Percentiles rank a stretch among this genome's conserved stretches.
Conservation (phyloP, 2,113 vertebrate species). For the Tetraodon nigroviridis region DNA sequence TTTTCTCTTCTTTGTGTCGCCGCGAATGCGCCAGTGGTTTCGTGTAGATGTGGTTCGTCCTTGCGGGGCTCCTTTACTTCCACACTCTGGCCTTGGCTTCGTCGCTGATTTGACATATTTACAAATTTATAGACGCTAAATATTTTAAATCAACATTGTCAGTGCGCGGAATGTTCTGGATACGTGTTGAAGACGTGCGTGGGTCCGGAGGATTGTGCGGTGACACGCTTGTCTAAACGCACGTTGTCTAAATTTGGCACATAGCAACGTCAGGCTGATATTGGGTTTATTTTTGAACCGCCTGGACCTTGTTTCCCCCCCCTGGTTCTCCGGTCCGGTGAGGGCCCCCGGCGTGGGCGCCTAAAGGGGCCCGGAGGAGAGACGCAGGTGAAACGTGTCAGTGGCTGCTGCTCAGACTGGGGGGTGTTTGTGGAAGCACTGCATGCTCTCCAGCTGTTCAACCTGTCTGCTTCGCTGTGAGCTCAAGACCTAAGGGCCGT, state of each 20-base stretch:
- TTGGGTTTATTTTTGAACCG: constrained; percentile 20
- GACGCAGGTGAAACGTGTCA: constrained; percentile 6
- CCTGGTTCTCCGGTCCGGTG: constrained; percentile 4
- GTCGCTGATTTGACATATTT: background rate
- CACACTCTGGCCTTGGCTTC: constrained; percentile 49
- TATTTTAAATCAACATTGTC: too few relatives aligned
- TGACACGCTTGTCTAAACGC: constrained; percentile 39
- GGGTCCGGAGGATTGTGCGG: background rate
- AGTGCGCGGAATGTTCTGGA: background rate
- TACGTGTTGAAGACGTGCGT: background rate
- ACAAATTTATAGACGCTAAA: background rate
- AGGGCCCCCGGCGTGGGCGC: constrained; percentile 37
- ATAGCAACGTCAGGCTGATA: constrained; percentile 29
- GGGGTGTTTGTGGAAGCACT: constrained; percentile 5
- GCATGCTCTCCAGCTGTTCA: constrained; percentile 41
- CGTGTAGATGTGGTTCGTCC: background rate
- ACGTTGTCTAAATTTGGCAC: constrained; percentile 61
- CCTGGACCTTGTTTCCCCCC: constrained; percentile 14
- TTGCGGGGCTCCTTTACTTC: constrained; percentile 56
- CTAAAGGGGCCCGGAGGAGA: constrained; percentile 56
- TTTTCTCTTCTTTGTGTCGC: too few relatives aligned
- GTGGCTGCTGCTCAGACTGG: constrained; percentile 9
- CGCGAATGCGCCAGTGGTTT: background rate
- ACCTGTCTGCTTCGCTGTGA: constrained; percentile 43
- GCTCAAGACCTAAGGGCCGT: constrained; percentile 12